Evolutionary conservation across 2,888 invertebrate genomes (phyloP).

Genomic region (Calliphora vomitoria): DNA sequence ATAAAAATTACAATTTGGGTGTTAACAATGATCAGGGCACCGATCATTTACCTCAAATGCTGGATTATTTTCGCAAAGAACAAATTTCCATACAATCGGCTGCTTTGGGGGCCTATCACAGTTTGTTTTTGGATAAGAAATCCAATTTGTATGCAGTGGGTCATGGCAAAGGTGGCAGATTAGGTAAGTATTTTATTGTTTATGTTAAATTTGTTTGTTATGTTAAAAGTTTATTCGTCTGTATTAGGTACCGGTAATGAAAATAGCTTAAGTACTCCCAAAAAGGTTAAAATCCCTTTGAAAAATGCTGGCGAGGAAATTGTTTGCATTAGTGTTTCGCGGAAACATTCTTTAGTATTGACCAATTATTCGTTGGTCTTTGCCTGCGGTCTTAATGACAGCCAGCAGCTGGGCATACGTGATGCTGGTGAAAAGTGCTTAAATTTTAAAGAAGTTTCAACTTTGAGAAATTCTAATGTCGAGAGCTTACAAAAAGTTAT

Average conservation of each 20-base stretch:
- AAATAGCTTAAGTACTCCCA: conserved; percentile 83
- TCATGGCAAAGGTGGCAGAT: conserved; percentile 91
- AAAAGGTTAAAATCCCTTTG: conserved; percentile 80
- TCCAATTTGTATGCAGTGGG: conserved; percentile 90
- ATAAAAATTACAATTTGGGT: conserved; percentile 93
- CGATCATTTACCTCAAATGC: conserved; percentile 87
- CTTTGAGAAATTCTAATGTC: conserved; percentile 83
- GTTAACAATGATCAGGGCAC: conserved; percentile 88
- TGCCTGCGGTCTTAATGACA: conserved; percentile 88
- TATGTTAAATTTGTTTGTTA: background rate
- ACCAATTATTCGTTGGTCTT: conserved; percentile 84
- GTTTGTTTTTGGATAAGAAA: conserved; percentile 81
- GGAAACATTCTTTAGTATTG: conserved; percentile 83
- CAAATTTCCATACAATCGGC: conserved; percentile 87
- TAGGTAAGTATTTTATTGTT: conserved; percentile 85
- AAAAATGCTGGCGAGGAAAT: conserved; percentile 80
- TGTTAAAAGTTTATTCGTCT: background rate
- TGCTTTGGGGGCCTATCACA: conserved; percentile 82
- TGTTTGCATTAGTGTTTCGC: conserved; percentile 81
- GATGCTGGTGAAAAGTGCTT: conserved; percentile 85
- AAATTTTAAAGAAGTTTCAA: conserved; percentile 81
- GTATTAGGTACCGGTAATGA: conserved; percentile 87
- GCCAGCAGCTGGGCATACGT: conserved; percentile 87
- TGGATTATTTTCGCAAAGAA: conserved; percentile 88
- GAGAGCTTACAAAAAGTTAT: conserved; percentile 86